A percentile compares a stretch with the other conserved stretches of the same genome.
These are phyloP conservation scores for Ophonus ardosiacus DNA, from an alignment of 2,888 invertebrate genomes.

Conservation along the genomic window DNA sequence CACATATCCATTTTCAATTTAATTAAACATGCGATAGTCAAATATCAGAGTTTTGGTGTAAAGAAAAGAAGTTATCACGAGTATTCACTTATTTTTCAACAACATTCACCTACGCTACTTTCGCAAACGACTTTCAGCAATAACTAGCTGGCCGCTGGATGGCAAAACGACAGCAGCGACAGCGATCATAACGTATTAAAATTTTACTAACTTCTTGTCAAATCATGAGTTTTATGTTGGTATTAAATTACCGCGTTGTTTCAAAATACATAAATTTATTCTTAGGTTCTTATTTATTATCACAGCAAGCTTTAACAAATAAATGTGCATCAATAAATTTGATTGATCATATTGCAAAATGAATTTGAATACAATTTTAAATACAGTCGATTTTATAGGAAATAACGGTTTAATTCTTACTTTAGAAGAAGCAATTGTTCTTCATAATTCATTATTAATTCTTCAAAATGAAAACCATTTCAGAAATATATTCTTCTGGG, in stretches of 20 bases:
- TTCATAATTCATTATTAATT: conserved; percentile 87
- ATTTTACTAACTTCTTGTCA: conserved; percentile 25
- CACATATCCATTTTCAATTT: conserved; percentile 54
- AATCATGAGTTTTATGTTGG: conserved; percentile 51
- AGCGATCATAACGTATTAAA: conserved; percentile 29
- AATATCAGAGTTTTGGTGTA: conserved; percentile 34
- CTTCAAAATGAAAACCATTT: conserved; percentile 93
- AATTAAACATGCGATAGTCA: conserved; percentile 12
- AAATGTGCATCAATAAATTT: conserved; percentile 19
- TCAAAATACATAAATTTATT: conserved; percentile 65
- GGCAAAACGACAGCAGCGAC: conserved; percentile 47
- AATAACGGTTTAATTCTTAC: conserved; percentile 84
- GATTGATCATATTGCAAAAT: conserved; percentile 71
- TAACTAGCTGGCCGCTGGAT: conserved; percentile 26
- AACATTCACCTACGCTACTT: conserved; percentile 72
- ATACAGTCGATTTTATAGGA: conserved; percentile 78
- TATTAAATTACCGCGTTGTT: conserved; percentile 64
- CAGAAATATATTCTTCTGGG: conserved; percentile 90
- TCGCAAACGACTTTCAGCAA: conserved; percentile 66
- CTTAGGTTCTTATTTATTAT: not conserved
- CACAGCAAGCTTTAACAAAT: conserved; percentile 26
- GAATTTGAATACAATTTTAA: conserved; percentile 78
- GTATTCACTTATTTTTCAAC: conserved; percentile 66
- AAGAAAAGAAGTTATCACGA: conserved; percentile 53
- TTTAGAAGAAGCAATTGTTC: conserved; percentile 83